phyloP scores from a whole-genome alignment of 23 tunicate genomes.

The Ciona savignyi region DNA sequence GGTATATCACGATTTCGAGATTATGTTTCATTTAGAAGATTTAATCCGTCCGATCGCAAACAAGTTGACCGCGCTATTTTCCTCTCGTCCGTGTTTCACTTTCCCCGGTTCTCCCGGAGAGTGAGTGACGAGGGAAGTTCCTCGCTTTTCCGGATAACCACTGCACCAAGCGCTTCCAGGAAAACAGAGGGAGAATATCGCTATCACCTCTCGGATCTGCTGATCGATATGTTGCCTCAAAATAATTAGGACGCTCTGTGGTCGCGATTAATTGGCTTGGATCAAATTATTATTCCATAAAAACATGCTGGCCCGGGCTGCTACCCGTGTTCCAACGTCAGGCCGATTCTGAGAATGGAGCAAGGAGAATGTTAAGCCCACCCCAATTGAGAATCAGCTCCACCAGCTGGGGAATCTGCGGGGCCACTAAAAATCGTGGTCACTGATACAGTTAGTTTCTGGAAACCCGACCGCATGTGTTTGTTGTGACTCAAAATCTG shows the following conservation, averaged over 20 bases:
- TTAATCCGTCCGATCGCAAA: background rate
- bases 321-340: background rate
- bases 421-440: too few species aligned
- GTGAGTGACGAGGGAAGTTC: slow-evolving; percentile 2
- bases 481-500: background rate
- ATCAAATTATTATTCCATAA: background rate
- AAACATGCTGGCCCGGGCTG: background rate
- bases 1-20: slow-evolving; percentile 12
- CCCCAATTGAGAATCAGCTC: too few species aligned
- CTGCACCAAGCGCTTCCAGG: background rate
- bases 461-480: too few species aligned
- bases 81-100: background rate
- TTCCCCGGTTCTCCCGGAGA: background rate
- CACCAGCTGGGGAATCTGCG: too few species aligned
- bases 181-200: background rate
- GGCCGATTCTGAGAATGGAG: background rate
- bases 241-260: background rate
- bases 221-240: slow-evolving; percentile 1
- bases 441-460: too few species aligned
- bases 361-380: too few species aligned
- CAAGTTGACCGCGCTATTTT: background rate
- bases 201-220: background rate
- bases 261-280: background rate
- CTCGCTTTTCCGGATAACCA: background rate
- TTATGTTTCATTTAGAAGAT: background rate